A percentile compares a stretch with the other conserved stretches of the same genome.
These are phyloP conservation scores for Nerophis ophidion DNA, from an alignment of 2,113 vertebrate species.

Conservation along the genomic window DNA sequence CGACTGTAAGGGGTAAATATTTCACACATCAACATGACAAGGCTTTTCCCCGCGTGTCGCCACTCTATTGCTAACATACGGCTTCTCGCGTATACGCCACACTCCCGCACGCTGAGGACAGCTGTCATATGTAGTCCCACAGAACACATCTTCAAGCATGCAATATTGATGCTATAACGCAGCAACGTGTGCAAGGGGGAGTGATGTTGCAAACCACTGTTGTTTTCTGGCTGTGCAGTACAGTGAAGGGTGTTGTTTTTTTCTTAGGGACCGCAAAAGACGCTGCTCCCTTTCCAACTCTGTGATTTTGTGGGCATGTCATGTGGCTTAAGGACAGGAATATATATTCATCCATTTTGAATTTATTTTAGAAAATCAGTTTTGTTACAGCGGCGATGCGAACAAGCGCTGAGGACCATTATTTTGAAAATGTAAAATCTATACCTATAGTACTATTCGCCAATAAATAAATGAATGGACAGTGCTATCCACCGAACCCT, in stretches of 20 bases:
- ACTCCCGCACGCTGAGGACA: neutral
- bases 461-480: too few species aligned
- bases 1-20: constrained; percentile 5
- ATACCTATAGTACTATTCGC: too few species aligned
- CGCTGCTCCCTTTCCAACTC: neutral
- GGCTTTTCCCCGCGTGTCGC: neutral
- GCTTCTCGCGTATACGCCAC: neutral
- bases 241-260: neutral
- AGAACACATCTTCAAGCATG: neutral
- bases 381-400: too few species aligned
- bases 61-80: neutral
- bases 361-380: neutral
- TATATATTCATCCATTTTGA: neutral
- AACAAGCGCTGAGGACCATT: too few species aligned
- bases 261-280: neutral
- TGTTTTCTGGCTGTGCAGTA: neutral
- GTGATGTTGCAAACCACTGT: neutral
- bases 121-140: neutral
- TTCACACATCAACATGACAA: constrained; percentile 8
- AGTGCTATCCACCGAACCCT: too few species aligned
- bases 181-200: neutral
- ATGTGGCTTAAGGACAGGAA: too few species aligned
- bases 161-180: constrained; percentile 4
- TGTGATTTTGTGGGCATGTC: neutral
- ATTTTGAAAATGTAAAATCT: too few species aligned